phyloP scores from a whole-genome alignment of 2,888 invertebrate genomes.

The Tenthredo livida region DNA sequence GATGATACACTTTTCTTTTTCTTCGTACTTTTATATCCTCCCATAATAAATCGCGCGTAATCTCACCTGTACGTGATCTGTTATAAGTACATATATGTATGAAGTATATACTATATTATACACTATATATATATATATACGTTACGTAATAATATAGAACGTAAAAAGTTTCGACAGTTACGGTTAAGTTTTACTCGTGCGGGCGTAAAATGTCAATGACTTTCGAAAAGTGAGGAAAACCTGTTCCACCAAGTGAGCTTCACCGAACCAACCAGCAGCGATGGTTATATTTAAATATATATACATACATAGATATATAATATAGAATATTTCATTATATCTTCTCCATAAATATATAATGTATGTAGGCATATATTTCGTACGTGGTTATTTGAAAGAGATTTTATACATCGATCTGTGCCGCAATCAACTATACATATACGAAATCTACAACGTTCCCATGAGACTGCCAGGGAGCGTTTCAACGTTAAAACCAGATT shows the following conservation, averaged over 20 bases:
- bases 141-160: neutral
- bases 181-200: slow-evolving; percentile 23
- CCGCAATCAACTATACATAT: neutral
- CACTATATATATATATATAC: neutral
- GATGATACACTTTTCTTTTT: neutral
- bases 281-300: slow-evolving; percentile 15
- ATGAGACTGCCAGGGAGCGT: neutral
- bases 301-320: neutral
- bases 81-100: neutral
- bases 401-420: neutral
- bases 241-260: slow-evolving; percentile 26
- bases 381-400: neutral
- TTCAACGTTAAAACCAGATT: slow-evolving; percentile 22
- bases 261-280: neutral
- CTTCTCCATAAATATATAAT: neutral
- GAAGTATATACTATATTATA: neutral
- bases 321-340: neutral
- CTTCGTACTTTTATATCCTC: neutral
- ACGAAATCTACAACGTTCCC: slow-evolving; percentile 14
- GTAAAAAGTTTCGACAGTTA: slow-evolving; percentile 32
- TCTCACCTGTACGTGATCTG: neutral
- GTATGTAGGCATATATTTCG: neutral
- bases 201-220: slow-evolving; percentile 48
- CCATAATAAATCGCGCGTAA: neutral
- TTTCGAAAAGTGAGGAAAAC: slow-evolving; percentile 43